Evolutionary conservation across 2,113 vertebrate genomes (phyloP), one percentile per base, ranked within the genome.

Genomic region (Atlantisia rogersi): DNA sequence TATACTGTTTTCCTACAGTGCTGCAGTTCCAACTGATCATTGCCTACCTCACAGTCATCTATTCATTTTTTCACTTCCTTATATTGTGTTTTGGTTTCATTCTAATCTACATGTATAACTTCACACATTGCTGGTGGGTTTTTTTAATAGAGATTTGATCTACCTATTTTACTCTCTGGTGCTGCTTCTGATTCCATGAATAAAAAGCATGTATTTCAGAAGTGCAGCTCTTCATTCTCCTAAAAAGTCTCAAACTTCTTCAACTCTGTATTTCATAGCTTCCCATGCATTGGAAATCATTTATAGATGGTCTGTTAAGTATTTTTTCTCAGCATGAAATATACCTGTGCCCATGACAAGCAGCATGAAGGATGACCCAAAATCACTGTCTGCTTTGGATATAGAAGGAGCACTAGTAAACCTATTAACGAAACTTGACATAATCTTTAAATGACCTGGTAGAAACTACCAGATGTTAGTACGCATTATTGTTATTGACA

Each of bases 351-450:
- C 71, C 40, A 21, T 86, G 88, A 71, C 60, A 95, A 21, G 16
- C 58, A 92, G 64, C 53, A 69, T 28, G 74, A 94, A 77, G 35
- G 32, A 78, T 86, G 73, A 78, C 73, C 79, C 48, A 94, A 92
- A 89, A 92, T 91, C 65, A 67, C 10, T 76, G 20, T 53, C 74
- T 89, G 44, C 39, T 79, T 92, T 89, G 85, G 86, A 80, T 77
- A 70, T 19, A 74, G 76, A 82, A 85, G 52, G 55, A 86, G 26
- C 48, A 22, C 59, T 74, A 83, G 29, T 70, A 71, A 93, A 75
- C 35, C 19, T 63, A 75, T 68, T 93, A 88, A 94, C 93, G 68
- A 93, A 94, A 86, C 42, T 69, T 88, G 80, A 90, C 76, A 96
- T 80, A 95, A 88, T 58, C 76, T 87, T 88, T 60, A 90, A 95